Base-by-base conservation (phyloP, 2,888 invertebrate genomes). In the Trachelus iudaicus region DNA sequence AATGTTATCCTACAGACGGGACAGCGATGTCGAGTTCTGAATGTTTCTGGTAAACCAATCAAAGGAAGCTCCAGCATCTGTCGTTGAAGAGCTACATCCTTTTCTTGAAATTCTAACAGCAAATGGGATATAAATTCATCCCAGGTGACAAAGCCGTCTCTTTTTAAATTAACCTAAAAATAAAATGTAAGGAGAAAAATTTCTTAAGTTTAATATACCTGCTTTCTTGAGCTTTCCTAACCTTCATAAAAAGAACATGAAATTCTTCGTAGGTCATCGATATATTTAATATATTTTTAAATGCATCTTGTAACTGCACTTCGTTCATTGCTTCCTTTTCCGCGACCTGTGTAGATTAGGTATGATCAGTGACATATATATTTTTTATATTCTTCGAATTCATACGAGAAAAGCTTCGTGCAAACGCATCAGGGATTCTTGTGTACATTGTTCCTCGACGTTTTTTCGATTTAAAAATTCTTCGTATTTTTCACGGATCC, bases 61-160 rank as follows among this genome's bases (percentile, higher is more conserved):
- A 96, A 94, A 13, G 96, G 95, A 69, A 92, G 90, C 84, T 94
- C 94, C 77, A 96, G 89, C 1, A 93, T 92, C 84, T 94, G 94
- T 79, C 94, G 94, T 87, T 94, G 94, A 82, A 93, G 92, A 84
- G 94, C 93, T 56, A 78, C 77, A 86, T 95, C 95, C 83, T 94
- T 94, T 75, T 93, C 93, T 90, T 95, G 94, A 92, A 95, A 96
- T 73, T 96, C 96, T 80, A 96, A 92, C 80, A 96, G 93, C 82
- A 96, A 92, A 92, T 95, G 95, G 0, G 96, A 95, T 37, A 97
- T 94, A 85, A 96, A 94, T 90, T 97, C 96, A 87, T 96, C 94
- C 96, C 97, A 97, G 82, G 92, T 93, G 1, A 94, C 92, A 34
- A 88, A 89, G 9, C 93, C 93, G 83, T 93, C 92, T 84, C 93